phyloP scores from a whole-genome alignment of 1,140 invertebrate species.

The Brachionus angularis region DNA sequence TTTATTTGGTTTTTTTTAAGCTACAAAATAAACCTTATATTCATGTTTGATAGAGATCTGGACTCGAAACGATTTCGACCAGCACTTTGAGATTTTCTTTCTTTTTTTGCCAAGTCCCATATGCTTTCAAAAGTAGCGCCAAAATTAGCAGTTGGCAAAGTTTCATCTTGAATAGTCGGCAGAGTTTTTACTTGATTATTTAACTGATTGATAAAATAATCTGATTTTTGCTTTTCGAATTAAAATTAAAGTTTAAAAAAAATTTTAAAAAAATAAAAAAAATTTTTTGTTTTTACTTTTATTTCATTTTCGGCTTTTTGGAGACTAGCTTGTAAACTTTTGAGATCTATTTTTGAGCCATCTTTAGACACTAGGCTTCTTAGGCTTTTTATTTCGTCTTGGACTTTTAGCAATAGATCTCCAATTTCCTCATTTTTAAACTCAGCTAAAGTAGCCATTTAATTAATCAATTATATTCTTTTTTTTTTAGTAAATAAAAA shows the following conservation, averaged over 20 bases:
- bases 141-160: slow-evolving; percentile 17
- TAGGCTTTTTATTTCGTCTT: slow-evolving; percentile 17
- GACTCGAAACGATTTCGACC: slow-evolving; percentile 9
- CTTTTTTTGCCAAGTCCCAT: slow-evolving; percentile 2
- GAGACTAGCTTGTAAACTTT: slow-evolving; percentile 4
- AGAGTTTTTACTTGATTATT: slow-evolving; percentile 26
- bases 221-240: slow-evolving; percentile 40
- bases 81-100: neutral
- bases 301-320: slow-evolving; percentile 36
- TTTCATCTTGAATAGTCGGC: slow-evolving; percentile 7
- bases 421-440: slow-evolving; percentile 38
- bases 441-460: slow-evolving; percentile 13
- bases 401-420: slow-evolving; percentile 11
- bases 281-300: neutral
- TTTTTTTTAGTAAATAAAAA: too few relatives aligned
- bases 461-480: neutral
- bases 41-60: neutral
- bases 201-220: slow-evolving; percentile 26
- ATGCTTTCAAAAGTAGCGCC: slow-evolving; percentile 29
- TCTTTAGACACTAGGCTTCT: neutral
- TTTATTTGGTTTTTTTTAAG: neutral
- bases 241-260: neutral
- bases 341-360: slow-evolving; percentile 20
- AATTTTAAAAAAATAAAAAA: neutral
- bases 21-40: neutral